Evolutionary conservation across 1,140 invertebrate species (phyloP).

Genomic region (Papilio machaon): DNA sequence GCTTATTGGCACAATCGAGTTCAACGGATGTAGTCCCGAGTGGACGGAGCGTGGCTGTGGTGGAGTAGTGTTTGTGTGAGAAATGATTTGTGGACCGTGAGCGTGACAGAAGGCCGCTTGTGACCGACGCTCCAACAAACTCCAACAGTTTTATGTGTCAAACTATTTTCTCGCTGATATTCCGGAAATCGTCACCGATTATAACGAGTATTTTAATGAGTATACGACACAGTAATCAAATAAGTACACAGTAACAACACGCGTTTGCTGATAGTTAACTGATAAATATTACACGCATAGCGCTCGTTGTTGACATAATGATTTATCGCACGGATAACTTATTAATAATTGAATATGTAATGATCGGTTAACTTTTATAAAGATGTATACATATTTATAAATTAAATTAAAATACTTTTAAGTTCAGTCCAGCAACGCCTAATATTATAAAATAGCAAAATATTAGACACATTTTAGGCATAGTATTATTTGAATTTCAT

Average conservation of each 20-base stretch:
- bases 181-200: background rate
- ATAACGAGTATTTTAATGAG: too few species aligned
- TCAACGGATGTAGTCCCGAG: conserved; percentile 3
- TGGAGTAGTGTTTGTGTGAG: conserved; percentile 33
- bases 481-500: too few species aligned
- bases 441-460: background rate
- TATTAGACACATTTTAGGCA: too few species aligned
- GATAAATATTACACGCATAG: background rate
- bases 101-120: conserved; percentile 14
- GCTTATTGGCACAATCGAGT: conserved; percentile 18
- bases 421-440: background rate
- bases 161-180: background rate
- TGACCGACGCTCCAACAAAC: conserved; percentile 21
- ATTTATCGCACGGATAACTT: background rate
- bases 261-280: background rate
- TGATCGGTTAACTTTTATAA: background rate
- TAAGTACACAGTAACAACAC: background rate
- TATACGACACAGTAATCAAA: too few species aligned
- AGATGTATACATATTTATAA: background rate
- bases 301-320: conserved; percentile 10
- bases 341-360: conserved; percentile 3
- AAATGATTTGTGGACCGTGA: conserved; percentile 31
- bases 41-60: background rate
- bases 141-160: conserved; percentile 15
- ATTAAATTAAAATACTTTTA: background rate